Evolutionary conservation across 1,140 invertebrate species (phyloP), one percentile per base, ranked within the genome.

Genomic region (Temnothorax longispinosus): DNA sequence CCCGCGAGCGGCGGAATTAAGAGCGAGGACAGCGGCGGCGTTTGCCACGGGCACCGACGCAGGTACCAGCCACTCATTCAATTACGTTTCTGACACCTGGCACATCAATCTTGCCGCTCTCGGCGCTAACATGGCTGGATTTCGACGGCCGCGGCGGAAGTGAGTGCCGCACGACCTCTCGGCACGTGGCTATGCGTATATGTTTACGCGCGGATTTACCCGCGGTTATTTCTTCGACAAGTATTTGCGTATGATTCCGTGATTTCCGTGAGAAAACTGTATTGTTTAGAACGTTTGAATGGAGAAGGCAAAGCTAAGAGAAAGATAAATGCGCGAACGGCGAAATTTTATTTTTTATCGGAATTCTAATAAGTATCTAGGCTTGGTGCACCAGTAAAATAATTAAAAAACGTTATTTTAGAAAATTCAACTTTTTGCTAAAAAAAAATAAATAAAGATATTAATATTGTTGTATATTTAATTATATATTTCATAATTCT

Each of bases 51-150:
- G 89, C 90, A 91, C 92, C 93, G 93, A 94, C 92, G 93, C 91
- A 92, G 88, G 88, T 89, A 91, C 90, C 74, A 87, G 90, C 90
- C 92, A 93, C 91, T 94, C 93, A 94, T 95, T 95, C 94, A 95
- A 94, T 95, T 95, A 95, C 94, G 93, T 93, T 90, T 88, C 94
- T 93, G 94, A 94, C 93, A 94, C 90, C 91, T 78, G 82, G 85
- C 91, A 88, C 93, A 94, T 94, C 94, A 94, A 94, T 94, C 94
- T 94, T 94, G 67, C 47, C 50, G 62, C 75, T 52, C 75, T 69
- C 88, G 87, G 86, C 91, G 91, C 86, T 89, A 89, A 91, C 90
- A 77, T 78, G 89, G 89, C 44, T 54, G 77, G 58, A 91, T 91
- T 90, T 90, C 90, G 87, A 89, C 75, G 65, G 54, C 67, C 89